phyloP scores from a whole-genome alignment of 2,113 vertebrate species.

The Heterochromis multidens region DNA sequence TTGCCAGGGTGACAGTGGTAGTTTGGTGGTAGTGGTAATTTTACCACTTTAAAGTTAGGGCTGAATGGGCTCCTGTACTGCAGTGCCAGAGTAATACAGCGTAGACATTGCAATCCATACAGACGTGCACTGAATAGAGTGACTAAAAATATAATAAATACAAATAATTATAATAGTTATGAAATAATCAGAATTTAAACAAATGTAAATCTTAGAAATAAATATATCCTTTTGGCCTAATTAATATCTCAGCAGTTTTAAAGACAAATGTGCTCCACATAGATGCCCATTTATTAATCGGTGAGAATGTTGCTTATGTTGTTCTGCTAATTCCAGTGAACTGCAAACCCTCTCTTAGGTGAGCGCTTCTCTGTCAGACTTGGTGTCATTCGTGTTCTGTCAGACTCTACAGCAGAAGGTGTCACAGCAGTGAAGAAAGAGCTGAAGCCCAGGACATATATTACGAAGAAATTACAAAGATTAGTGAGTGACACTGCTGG shows the following conservation, averaged over 20 bases:
- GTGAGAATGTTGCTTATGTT: background rate
- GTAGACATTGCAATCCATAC: background rate
- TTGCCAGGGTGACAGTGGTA: background rate
- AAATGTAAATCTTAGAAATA: background rate
- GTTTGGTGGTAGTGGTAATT: too few species aligned
- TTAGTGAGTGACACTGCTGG: constrained; percentile 16
- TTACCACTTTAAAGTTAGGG: background rate
- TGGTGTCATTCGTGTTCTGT: background rate
- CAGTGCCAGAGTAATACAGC: background rate
- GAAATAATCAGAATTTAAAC: background rate
- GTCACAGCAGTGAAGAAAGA: background rate
- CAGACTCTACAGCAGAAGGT: background rate
- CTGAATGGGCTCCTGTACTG: background rate
- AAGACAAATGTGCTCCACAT: background rate
- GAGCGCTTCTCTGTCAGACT: background rate
- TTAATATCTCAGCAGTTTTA: background rate
- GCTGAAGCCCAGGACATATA: background rate
- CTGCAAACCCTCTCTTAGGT: background rate
- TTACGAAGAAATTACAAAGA: constrained; percentile 20
- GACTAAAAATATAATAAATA: background rate
- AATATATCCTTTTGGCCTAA: background rate
- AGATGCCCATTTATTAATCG: background rate
- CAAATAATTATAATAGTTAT: background rate
- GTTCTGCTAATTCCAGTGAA: background rate
- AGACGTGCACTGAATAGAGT: background rate